These are phyloP conservation scores for Sminthurinus aureus DNA, from an alignment of 2,888 invertebrate species.

Conservation along the genomic window DNA sequence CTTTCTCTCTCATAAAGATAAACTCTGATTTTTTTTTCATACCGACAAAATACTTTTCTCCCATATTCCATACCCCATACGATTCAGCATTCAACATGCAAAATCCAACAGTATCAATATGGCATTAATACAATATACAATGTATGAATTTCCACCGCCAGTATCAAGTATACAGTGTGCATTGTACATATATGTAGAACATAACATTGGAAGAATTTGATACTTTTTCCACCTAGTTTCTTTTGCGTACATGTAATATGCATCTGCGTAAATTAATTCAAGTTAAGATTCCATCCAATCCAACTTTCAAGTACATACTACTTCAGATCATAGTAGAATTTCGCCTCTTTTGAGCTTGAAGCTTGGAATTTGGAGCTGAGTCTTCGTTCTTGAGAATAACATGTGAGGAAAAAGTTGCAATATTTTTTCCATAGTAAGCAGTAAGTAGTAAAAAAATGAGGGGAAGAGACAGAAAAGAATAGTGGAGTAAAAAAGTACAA, in stretches of 20 bases:
- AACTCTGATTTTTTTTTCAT: slow-evolving; percentile 8
- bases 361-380: neutral
- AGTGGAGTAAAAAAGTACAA: neutral
- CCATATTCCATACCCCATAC: neutral
- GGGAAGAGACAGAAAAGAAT: neutral
- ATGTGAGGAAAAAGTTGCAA: neutral
- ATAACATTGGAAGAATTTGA: neutral
- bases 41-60: neutral
- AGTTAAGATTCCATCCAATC: neutral
- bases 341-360: no score
- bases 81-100: no score
- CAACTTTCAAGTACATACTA: no score
- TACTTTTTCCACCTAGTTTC: neutral
- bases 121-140: neutral
- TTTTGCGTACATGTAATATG: neutral
- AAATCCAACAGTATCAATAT: no score
- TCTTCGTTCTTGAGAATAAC: neutral
- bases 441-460: slow-evolving; percentile 8
- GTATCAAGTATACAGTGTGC: neutral
- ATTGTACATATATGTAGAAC: neutral
- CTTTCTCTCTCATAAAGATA: neutral
- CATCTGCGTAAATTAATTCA: neutral
- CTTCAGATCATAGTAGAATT: no score
- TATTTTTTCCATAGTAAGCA: neutral
- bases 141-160: neutral